phyloP scores from a whole-genome alignment of 1,140 invertebrate genomes.

The Zaprionus davidi region DNA sequence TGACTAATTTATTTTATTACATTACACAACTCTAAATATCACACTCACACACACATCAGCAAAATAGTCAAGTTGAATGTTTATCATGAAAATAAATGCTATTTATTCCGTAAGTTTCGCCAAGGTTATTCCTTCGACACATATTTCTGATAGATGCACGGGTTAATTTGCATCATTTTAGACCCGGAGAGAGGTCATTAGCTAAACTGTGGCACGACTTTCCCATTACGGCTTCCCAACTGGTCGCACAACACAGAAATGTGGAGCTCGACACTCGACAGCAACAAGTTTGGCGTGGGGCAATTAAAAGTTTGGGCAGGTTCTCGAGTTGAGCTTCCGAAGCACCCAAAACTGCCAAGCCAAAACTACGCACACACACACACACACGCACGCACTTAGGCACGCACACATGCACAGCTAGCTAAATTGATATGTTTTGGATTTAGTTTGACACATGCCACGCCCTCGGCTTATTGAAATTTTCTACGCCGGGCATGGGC shows the following conservation, averaged over 20 bases:
- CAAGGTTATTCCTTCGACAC: neutral
- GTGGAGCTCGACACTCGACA: conserved; percentile 41
- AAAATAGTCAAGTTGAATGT: conserved; percentile 53
- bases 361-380: neutral
- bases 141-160: conserved; percentile 1
- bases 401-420: neutral
- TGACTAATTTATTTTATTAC: conserved; percentile 71
- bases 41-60: conserved; percentile 25
- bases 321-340: conserved; percentile 23
- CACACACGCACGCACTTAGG: neutral
- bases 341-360: neutral
- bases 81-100: conserved; percentile 64
- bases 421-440: conserved; percentile 30
- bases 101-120: conserved; percentile 29
- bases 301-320: conserved; percentile 70
- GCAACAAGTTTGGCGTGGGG: conserved; percentile 42
- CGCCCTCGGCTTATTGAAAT: conserved; percentile 56
- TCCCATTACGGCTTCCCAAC: conserved; percentile 55
- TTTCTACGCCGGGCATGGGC: conserved; percentile 46
- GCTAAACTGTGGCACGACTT: conserved; percentile 56
- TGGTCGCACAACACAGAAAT: conserved; percentile 50
- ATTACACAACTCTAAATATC: conserved; percentile 10
- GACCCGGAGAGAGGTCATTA: conserved; percentile 13
- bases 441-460: conserved; percentile 50
- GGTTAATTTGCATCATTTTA: conserved; percentile 18